Base-by-base conservation (phyloP, 1,140 invertebrate genomes). In the Streblospio benedicti region DNA sequence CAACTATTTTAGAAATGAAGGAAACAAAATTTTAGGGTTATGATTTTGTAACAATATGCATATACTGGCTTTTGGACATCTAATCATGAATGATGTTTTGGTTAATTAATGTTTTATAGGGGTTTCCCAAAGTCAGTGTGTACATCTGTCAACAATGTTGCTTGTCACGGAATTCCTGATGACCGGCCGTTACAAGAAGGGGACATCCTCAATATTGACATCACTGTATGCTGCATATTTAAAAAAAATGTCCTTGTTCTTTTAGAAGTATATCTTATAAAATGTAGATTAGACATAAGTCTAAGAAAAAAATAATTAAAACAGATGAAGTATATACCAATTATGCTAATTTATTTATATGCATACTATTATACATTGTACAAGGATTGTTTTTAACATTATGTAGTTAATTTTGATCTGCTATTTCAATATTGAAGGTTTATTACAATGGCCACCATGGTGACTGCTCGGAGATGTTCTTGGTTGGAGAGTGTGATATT, bases 121-220 rank as follows among this genome's bases (percentile, higher is more conserved):
- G 84, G 86, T 2, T 97, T 89, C 75, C 91, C 91, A 27, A 96
- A 96, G 73, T 95, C 92, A 60, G 82, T 95, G 4, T 97, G 93
- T 74, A 97, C 93, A 2, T 95, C 92, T 52, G 84, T 97, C 0
- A 97, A 97, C 73, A 94, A 97, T 79, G 87, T 96, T 6, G 88
- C 86, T 25, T 93, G 90, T 68, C 93, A 97, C 81, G 93, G 93
- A 25, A 94, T 97, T 68, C 94, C 94, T 4, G 92, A 96, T 75
- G 79, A 85, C 73, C 81, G 91, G 63, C 82, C 82, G 27, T 74
- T 97, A 38, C 62, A 82, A 61, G 81, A 91, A 80, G 91, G 91
- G 27, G 93, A 97, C 73, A 91, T 93, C 57, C 81, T 96, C 16
- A 93, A 92, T 78, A 84, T 96, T 49, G 93, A 97, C 81, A 81